Evolutionary conservation across 2,888 invertebrate genomes (phyloP), one percentile per base, ranked within the genome.

Genomic region (Rhamphomyia laevipes): DNA sequence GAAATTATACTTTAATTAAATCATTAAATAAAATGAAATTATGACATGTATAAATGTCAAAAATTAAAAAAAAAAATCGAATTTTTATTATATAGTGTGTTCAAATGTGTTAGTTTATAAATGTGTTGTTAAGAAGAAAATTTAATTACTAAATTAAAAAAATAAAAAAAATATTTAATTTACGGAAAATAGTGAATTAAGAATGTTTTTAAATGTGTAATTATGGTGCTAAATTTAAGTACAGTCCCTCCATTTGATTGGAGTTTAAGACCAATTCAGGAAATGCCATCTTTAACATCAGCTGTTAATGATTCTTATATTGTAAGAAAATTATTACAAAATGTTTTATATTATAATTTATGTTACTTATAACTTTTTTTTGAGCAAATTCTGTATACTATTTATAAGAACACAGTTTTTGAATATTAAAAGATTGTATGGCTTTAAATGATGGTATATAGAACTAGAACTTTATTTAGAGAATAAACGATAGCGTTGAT

Each of bases 71-170:
- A 27, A 27, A 27, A 21, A 21, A 21, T 21, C 5, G 5, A 21
- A 21, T n/a, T n/a, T n/a, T n/a, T n/a, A n/a, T n/a, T n/a, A n/a
- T n/a, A n/a, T n/a, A n/a, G n/a, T 21, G 21, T 21, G 21, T 9
- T 27, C 9, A 27, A 27, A 27, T 35, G 12, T 35, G 35, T n/a
- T 2, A n/a, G 7, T n/a, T n/a, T n/a, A n/a, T 35, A n/a, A n/a
- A 35, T 13, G 11, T 33, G 11, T 33, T n/a, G n/a, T 21, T 33
- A 13, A 35, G n/a, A 11, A 30, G 30, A 35, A 35, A 35, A 35
- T n/a, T 7, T 35, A 13, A 7, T n/a, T 5, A n/a, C n/a, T 63
- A 64, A 63, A 63, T 64, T 64, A 64, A 58, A 56, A 53, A 50
- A 52, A 46, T 49, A 48, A 42, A 52, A 52, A 35, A 44, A 50